These are phyloP conservation scores for Monopis laevigella DNA, from an alignment of 2,888 invertebrate genomes.

Conservation along the genomic window DNA sequence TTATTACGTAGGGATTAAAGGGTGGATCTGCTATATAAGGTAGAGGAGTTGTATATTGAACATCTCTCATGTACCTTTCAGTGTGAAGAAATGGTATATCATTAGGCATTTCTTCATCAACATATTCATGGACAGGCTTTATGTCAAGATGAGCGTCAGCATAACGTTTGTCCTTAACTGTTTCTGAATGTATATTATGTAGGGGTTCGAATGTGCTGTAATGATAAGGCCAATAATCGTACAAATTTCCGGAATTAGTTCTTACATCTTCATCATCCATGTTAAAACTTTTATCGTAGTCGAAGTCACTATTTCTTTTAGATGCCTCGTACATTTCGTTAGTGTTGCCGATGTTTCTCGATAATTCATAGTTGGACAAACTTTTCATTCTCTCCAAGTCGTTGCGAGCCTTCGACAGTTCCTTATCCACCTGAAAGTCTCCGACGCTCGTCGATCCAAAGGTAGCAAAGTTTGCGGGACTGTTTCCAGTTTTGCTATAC, in stretches of 20 bases:
- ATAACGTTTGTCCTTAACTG: slow-evolving; percentile 44
- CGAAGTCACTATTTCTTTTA: slow-evolving; percentile 23
- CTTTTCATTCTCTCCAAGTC: slow-evolving; percentile 27
- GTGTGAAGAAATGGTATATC: not conserved
- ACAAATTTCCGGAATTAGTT: slow-evolving; percentile 31
- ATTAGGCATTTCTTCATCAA: slow-evolving; percentile 26
- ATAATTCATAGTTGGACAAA: slow-evolving; percentile 7
- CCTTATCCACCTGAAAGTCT: not conserved
- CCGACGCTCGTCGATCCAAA: slow-evolving; percentile 15
- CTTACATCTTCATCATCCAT: slow-evolving; percentile 43
- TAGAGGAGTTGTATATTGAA: not conserved
- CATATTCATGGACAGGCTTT: slow-evolving; percentile 45
- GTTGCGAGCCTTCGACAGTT: slow-evolving; percentile 23
- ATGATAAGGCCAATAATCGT: slow-evolving; percentile 40
- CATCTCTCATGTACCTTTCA: not conserved
- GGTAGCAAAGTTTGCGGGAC: slow-evolving; percentile 23
- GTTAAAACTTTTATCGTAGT: slow-evolving; percentile 27
- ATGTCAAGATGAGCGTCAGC: slow-evolving; percentile 23
- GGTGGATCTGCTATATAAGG: not conserved
- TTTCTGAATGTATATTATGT: slow-evolving; percentile 29
- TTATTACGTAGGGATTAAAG: not conserved
- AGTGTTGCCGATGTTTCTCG: slow-evolving; percentile 12
- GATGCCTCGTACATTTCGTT: slow-evolving; percentile 13
- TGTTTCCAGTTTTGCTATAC: slow-evolving; percentile 27
- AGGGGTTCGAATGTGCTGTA: slow-evolving; percentile 38